Percentiles rank a stretch among this genome's conserved stretches.
Conservation (phyloP, 2,797 vertebrate genomes). For the Chelidonichthys spinosus region DNA sequence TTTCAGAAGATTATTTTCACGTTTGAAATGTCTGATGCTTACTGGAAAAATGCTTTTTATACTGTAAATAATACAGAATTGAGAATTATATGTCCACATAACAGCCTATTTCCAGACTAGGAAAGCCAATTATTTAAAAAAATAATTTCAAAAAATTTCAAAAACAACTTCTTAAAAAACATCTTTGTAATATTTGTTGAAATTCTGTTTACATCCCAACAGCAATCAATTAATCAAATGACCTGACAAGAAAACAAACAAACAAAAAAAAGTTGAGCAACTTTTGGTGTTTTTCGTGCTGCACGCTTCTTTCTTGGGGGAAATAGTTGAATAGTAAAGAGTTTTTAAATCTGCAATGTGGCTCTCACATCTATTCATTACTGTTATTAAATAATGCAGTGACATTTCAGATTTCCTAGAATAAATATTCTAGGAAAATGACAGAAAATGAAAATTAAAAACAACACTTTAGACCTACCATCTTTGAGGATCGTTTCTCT, state of each 20-base stretch:
- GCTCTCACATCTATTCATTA: neutral
- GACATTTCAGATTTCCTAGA: neutral
- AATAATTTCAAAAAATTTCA: too few species aligned
- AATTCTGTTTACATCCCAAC: too few species aligned
- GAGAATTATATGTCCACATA: neutral
- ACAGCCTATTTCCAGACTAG: neutral
- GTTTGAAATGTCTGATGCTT: neutral
- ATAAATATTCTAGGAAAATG: neutral
- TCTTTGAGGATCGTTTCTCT: constrained; percentile 97
- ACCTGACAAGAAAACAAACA: too few species aligned
- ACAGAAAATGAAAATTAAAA: neutral
- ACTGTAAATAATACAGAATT: neutral
- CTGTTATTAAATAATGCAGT: neutral
- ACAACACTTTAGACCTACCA: constrained; percentile 79
- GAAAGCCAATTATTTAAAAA: neutral
- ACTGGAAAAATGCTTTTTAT: neutral
- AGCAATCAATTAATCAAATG: too few species aligned
- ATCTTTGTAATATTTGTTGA: too few species aligned
- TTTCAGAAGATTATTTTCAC: too few species aligned
- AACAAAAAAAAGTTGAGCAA: too few species aligned
- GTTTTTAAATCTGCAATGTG: too few species aligned
- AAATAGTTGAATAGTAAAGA: too few species aligned
- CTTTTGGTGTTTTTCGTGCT: too few species aligned
- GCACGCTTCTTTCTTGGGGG: too few species aligned
- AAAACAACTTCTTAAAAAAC: too few species aligned